Evolutionary conservation across 2,888 invertebrate genomes (phyloP), one percentile per base, ranked within the genome.

Genomic region (Halictus quadricinctus): DNA sequence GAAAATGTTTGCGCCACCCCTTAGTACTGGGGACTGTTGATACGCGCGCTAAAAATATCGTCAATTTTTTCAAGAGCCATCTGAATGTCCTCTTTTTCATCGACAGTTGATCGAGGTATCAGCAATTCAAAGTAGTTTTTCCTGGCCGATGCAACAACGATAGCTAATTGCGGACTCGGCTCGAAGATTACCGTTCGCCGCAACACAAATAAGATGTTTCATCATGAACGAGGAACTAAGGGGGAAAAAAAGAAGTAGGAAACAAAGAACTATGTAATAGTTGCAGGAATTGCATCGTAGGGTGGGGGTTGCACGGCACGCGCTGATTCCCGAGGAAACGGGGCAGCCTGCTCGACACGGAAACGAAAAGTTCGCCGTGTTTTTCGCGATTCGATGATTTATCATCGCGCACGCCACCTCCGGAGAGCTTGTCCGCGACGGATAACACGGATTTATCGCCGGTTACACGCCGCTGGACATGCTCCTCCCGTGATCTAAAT

Each of bases 371-470:
- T 79, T 50, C 29, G n/a, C 3, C n/a, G 10, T 18, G 70, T 8
- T 74, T 58, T 18, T 41, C 46, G n/a, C 21, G 25, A 81, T 69
- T 13, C 50, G 18, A 7, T 50, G 36, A 43, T 21, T 74, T 41
- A 64, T 66, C 25, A 76, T 80, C 69, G 43, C 43, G 21, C n/a
- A 36, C 10, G 46, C 50, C 25, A 73, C 54, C 41, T 70, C 43
- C 29, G 13, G 4, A 36, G 36, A 18, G 10, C 29, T 25, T 8
- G 74, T 72, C 60, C 36, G 21, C 41, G 13, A 64, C 58, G 58
- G 64, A 88, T 84, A 79, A 88, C 73, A 69, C 76, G 6, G 21
- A 80, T 79, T 83, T 76, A 66, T 86, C 81, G 64, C 81, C 70
- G 69, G 54, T 74, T 76, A 80, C 82, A 72, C 79, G 43, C n/a